These are phyloP conservation scores for Stegastes partitus DNA, from an alignment of 2,113 vertebrate species.

Conservation along the genomic window DNA sequence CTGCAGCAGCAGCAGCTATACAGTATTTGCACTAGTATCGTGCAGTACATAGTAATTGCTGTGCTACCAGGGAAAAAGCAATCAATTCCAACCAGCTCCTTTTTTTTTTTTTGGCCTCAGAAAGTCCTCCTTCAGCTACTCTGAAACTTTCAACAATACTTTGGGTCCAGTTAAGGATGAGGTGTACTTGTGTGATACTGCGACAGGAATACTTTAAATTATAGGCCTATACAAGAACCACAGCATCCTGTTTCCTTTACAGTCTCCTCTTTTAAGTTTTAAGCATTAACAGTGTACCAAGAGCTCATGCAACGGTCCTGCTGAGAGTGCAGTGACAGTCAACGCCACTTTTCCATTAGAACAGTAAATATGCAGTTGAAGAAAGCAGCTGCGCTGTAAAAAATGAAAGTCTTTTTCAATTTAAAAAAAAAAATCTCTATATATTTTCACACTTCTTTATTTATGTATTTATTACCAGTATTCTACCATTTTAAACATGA, in stretches of 20 bases:
- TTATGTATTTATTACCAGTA: too few relatives aligned
- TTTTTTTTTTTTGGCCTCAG: background rate
- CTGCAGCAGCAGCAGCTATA: slow-evolving; percentile 15
- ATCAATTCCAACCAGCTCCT: background rate
- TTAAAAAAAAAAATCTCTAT: too few relatives aligned
- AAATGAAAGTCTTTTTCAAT: too few relatives aligned
- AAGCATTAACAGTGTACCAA: background rate
- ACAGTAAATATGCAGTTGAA: background rate
- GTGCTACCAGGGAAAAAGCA: slow-evolving; percentile 10
- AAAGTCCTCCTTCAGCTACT: background rate
- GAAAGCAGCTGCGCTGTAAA: background rate
- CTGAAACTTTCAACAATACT: slow-evolving; percentile 1
- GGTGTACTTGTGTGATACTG: background rate
- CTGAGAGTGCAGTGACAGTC: background rate
- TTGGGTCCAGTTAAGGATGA: background rate
- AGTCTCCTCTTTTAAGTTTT: background rate
- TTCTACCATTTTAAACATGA: too few relatives aligned
- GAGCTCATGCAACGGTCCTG: background rate
- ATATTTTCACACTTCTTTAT: too few relatives aligned
- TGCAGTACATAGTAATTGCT: background rate
- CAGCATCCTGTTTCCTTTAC: slow-evolving; percentile 6
- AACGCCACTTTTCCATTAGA: background rate
- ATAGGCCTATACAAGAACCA: slow-evolving; percentile 6
- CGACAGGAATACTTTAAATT: slow-evolving; percentile 27
- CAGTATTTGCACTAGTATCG: background rate